A percentile compares a stretch with the other conserved stretches of the same genome.
phyloP scores from a whole-genome alignment of 2,113 vertebrate genomes.

The Brachypodius melanocephalos region DNA sequence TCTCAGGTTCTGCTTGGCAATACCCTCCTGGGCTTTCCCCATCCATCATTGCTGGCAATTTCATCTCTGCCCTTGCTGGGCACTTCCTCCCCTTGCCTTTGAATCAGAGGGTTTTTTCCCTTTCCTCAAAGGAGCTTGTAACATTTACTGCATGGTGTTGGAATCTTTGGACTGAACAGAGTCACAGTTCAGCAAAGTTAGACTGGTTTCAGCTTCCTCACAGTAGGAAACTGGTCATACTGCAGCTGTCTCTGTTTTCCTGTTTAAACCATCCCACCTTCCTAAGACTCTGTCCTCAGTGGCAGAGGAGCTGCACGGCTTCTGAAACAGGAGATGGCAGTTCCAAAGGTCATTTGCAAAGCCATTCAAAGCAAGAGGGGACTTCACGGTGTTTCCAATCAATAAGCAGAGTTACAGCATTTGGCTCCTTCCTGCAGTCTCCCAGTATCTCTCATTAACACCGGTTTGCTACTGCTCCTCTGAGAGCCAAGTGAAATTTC shows the following conservation, averaged over 20 bases:
- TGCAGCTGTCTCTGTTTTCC: slow-evolving; percentile 29
- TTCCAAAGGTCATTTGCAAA: slow-evolving; percentile 33
- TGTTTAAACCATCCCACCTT: slow-evolving; percentile 2
- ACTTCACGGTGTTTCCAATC: slow-evolving; percentile 12
- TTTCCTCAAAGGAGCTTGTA: slow-evolving; percentile 24
- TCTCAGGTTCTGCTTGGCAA: background rate
- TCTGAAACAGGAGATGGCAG: slow-evolving; percentile 24
- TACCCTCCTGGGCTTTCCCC: slow-evolving; percentile 24
- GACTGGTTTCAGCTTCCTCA: slow-evolving; percentile 42
- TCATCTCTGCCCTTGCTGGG: background rate
- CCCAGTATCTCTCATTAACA: slow-evolving; percentile 57
- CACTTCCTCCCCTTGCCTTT: slow-evolving; percentile 10
- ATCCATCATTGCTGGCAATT: slow-evolving; percentile 36
- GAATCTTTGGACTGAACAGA: slow-evolving; percentile 48
- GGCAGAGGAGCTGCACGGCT: background rate
- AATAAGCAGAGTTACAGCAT: background rate
- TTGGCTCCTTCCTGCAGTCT: slow-evolving; percentile 27
- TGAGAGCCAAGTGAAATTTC: slow-evolving; percentile 29
- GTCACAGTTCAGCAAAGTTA: slow-evolving; percentile 44
- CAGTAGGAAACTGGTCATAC: slow-evolving; percentile 9
- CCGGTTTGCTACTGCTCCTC: background rate
- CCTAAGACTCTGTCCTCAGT: background rate
- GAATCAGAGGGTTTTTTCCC: background rate
- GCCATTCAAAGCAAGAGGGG: background rate
- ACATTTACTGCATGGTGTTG: slow-evolving; percentile 16